Conservation (phyloP, 2,888 invertebrate genomes). For the Amphipyra tragopoginis region DNA sequence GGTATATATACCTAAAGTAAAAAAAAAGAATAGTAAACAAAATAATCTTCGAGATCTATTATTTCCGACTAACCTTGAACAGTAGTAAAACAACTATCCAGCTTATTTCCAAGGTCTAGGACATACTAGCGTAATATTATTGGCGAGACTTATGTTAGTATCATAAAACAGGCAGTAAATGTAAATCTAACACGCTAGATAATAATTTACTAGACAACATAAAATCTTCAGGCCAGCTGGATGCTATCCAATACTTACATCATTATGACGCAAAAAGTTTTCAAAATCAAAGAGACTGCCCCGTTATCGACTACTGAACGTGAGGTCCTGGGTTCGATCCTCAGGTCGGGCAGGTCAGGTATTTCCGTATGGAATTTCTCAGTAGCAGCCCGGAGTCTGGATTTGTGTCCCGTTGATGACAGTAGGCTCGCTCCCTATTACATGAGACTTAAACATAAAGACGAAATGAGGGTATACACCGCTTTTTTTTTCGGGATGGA, state of each 20-base stretch:
- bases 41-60: constrained; percentile 1
- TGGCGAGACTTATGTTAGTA: constrained; percentile 25
- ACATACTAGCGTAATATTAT: constrained; percentile 29
- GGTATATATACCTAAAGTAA: too few relatives aligned
- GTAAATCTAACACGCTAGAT: constrained; percentile 33
- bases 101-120: constrained; percentile 7
- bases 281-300: too few relatives aligned
- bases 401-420: too few relatives aligned
- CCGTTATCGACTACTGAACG: too few relatives aligned
- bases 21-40: constrained; percentile 3
- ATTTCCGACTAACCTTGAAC: constrained; percentile 1
- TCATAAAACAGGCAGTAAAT: constrained; percentile 35
- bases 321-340: too few relatives aligned
- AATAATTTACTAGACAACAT: constrained; percentile 38
- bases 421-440: too few relatives aligned
- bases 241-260: constrained; percentile 8
- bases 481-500: too few relatives aligned
- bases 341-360: too few relatives aligned
- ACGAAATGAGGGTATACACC: too few relatives aligned
- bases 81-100: constrained; percentile 2
- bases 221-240: constrained; percentile 24
- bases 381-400: too few relatives aligned
- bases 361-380: too few relatives aligned
- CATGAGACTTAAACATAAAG: too few relatives aligned
- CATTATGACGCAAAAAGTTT: constrained; percentile 4